Conservation (phyloP, 1,140 invertebrate species). For the Euura lappo region DNA sequence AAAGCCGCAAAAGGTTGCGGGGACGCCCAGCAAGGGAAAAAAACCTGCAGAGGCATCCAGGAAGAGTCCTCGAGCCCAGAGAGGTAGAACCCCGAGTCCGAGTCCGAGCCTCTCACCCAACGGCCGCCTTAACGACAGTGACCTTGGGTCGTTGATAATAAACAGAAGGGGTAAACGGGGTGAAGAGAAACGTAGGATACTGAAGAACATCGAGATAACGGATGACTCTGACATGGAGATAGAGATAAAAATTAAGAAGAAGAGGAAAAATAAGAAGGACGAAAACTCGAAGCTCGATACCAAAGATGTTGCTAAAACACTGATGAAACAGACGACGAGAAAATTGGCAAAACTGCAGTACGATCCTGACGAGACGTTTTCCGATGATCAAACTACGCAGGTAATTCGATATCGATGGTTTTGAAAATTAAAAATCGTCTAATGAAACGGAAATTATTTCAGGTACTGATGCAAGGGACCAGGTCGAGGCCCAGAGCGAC, state of each 20-base stretch:
- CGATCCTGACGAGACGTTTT: not conserved
- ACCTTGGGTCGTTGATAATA: conserved; percentile 47
- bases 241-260: conserved; percentile 52
- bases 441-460: not conserved
- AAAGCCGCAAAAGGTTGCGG: not conserved
- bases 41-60: conserved; percentile 13
- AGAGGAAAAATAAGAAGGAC: conserved; percentile 28
- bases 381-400: not conserved
- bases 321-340: not conserved
- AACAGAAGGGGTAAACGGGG: conserved; percentile 38
- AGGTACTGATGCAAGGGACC: conserved; percentile 39
- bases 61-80: conserved; percentile 33
- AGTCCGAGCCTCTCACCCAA: not conserved
- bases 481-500: conserved; percentile 30
- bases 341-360: not conserved
- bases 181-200: conserved; percentile 38
- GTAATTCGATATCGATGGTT: not conserved
- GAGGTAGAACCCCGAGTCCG: conserved; percentile 16
- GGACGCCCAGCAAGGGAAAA: conserved; percentile 1
- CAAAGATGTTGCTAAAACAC: conserved; percentile 7
- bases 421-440: not conserved
- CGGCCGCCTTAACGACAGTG: conserved; percentile 43
- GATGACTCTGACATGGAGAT: conserved; percentile 51
- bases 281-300: conserved; percentile 13
- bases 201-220: conserved; percentile 30